Evolutionary conservation across 2,888 invertebrate genomes (phyloP), one percentile per base, ranked within the genome.

Genomic region (Physocephala rufipes): DNA sequence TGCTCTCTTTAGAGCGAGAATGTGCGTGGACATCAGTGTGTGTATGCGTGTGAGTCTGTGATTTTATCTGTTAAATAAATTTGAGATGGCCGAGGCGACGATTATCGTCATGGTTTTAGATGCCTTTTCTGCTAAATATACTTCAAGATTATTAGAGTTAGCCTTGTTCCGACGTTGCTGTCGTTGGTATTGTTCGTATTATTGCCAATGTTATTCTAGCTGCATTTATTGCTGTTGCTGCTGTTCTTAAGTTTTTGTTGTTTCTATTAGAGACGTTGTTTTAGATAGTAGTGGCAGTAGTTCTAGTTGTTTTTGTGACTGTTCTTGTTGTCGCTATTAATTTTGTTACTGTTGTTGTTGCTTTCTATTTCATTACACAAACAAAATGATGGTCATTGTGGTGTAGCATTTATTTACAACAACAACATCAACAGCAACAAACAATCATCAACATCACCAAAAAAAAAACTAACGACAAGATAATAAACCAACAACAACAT

Each of bases 141-240:
- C 68, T 30, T 51, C 24, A 68, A 68, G 68, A 68, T 68, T 62
- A 68, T 4, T 36, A 36, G 36, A 36, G 68, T 63, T 43, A 68
- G 62, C 53, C 59, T 68, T 71, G 53, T 36, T 47, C 53, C 49
- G 47, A 55, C 55, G 53, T 28, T 45, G 49, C 16, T 45, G 62
- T 45, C 67, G 55, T 69, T 62, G 67, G 9, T 67, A 26, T 26
- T 51, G 26, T 16, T 28, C 1, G 47, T 51, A 19, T 62, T 62
- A 62, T 26, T 49, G 47, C 55, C 55, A 28, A 58, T 69, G 64
- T 76, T 68, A 65, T 71, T 72, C 68, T 74, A 74, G 26, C 51
- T 55, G 49, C 9, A 49, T 2, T 67, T 67, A 47, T 47, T 67
- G 21, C 30, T 51, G n/a, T 26, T 66, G 45, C 55, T 67, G 15